Evolutionary conservation across 2,888 invertebrate genomes (phyloP), one percentile per base, ranked within the genome.

Genomic region (Hydrotaea diabolus): DNA sequence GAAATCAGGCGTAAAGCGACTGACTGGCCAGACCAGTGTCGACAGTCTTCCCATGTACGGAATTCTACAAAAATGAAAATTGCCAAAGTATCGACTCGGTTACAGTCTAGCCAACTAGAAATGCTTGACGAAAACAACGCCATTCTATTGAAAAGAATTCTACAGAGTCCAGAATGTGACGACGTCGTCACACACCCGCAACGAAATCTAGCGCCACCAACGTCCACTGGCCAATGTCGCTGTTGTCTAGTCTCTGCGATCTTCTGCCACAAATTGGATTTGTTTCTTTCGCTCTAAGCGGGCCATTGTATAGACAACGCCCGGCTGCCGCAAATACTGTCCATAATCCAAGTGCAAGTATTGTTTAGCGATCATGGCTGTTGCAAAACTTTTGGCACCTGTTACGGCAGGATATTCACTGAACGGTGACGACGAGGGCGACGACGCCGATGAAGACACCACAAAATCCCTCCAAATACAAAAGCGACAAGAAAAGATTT

Each of bases 361-460:
- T 62, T 74, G 57, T 57, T 43, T 46, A 21, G 43, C 73, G 66
- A 81, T 77, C 73, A 73, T 77, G 36, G 53, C 55, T 46, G 15
- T 81, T 72, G 77, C 72, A 77, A 77, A 81, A 72, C 11, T 73
- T n/a, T 73, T 73, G 73, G 73, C 81, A 82, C 73, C 73, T 82
- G 77, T 66, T 73, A 57, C 66, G 43, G 72, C 66, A 55, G 57
- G 64, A 43, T 36, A 64, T 53, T 59, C 3, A n/a, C n/a, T n/a
- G n/a, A n/a, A n/a, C n/a, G 2, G 17, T 13, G 57, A 43, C 53
- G 43, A 36, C 74, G 9, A 69, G 57, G 66, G 66, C 57, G 21
- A 7, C 19, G 55, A 55, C 49, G 7, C 31, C 31, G 31, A 4
- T 7, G 31, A 31, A 49, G 49, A 49, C 49, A 49, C 49, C 49